Conservation (phyloP, 2,888 invertebrate species). For the Athalia cordata region DNA sequence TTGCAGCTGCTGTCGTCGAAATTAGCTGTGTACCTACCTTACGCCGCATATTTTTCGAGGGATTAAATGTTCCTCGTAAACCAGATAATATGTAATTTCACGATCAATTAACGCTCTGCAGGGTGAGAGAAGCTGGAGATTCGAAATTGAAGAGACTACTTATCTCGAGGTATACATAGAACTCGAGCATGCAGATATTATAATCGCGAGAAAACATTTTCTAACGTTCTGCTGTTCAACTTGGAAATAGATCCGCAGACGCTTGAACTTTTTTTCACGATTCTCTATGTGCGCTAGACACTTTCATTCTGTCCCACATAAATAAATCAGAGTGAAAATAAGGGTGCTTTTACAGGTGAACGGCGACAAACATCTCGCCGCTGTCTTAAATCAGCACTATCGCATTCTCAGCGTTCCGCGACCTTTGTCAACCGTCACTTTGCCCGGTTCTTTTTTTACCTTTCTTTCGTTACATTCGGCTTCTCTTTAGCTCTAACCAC, state of each 20-base stretch:
- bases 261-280: slow-evolving; percentile 5
- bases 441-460: too few species aligned
- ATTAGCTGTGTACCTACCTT: too few species aligned
- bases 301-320: slow-evolving; percentile 32
- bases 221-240: background rate
- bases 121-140: too few species aligned
- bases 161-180: too few species aligned
- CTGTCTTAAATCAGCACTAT: background rate
- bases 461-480: too few species aligned
- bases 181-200: background rate
- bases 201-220: slow-evolving; percentile 5
- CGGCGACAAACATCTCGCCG: background rate
- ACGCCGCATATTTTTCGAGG: too few species aligned
- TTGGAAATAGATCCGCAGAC: background rate
- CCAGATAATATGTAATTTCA: too few species aligned
- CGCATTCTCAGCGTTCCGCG: background rate
- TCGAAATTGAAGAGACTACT: too few species aligned
- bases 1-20: too few species aligned
- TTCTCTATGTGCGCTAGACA: background rate
- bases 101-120: too few species aligned
- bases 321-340: slow-evolving; percentile 35
- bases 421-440: background rate
- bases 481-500: too few species aligned
- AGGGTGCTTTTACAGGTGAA: slow-evolving; percentile 28
- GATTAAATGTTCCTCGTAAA: too few species aligned